Evolutionary conservation across 2,888 invertebrate species (phyloP).

Genomic region (Toxonevra muliebris): DNA sequence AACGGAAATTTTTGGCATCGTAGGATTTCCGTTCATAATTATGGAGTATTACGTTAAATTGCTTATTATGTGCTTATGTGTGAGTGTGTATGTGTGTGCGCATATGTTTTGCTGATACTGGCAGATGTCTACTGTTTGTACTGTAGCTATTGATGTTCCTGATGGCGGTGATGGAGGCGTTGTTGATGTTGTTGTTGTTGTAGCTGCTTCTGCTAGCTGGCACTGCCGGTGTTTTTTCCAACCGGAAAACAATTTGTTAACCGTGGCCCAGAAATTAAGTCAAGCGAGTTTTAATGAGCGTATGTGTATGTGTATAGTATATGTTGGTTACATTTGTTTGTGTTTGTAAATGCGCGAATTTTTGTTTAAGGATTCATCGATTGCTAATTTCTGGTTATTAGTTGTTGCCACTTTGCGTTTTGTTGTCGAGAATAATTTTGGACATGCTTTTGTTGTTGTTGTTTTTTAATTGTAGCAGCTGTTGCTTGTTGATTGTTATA

Average conservation of each 20-base stretch:
- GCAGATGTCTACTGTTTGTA: background rate
- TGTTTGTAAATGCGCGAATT: background rate
- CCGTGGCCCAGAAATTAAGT: conserved; percentile 17
- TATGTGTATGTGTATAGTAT: background rate
- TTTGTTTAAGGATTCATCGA: conserved; percentile 13
- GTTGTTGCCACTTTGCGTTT: conserved; percentile 8
- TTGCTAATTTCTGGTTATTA: conserved; percentile 17
- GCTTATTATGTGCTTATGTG: conserved; percentile 57
- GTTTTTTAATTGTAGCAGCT: background rate
- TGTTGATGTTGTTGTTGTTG: background rate
- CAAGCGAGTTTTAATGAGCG: conserved; percentile 14
- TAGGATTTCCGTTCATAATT: conserved; percentile 49
- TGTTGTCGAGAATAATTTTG: background rate
- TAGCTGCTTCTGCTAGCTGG: background rate
- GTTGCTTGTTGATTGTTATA: background rate
- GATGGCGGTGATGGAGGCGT: background rate
- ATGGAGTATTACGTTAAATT: conserved; percentile 57
- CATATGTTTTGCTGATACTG: background rate
- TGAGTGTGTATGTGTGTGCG: conserved; percentile 12
- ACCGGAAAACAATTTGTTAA: conserved; percentile 21
- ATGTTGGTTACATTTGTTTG: background rate
- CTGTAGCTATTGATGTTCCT: background rate
- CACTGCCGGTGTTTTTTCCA: background rate
- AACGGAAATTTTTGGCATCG: conserved; percentile 17
- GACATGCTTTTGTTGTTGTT: background rate